phyloP scores from a whole-genome alignment of 2,888 invertebrate genomes.

The Metacarcinus magister region DNA sequence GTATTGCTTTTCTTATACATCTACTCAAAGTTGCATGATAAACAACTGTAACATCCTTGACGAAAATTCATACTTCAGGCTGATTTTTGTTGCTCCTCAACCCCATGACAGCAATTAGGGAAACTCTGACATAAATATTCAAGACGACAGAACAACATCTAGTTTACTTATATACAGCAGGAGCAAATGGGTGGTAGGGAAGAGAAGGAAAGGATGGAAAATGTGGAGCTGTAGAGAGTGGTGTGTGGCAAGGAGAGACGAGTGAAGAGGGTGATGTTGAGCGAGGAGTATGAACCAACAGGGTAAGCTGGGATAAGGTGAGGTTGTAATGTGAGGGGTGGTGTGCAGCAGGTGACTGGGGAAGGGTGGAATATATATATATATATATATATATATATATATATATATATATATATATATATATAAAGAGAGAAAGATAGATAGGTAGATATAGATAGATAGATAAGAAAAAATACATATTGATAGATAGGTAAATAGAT shows the following conservation, averaged over 20 bases:
- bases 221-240: neutral
- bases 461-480: too few relatives aligned
- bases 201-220: neutral
- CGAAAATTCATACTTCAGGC: neutral
- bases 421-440: too few relatives aligned
- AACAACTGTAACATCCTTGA: slow-evolving; percentile 2
- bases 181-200: neutral
- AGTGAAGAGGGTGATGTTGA: neutral
- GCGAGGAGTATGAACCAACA: neutral
- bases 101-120: neutral
- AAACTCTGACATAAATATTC: neutral
- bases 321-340: too few relatives aligned
- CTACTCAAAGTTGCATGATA: neutral
- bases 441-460: too few relatives aligned
- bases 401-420: too few relatives aligned
- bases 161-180: neutral
- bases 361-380: too few relatives aligned
- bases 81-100: neutral
- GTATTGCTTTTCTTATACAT: neutral
- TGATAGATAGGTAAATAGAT: too few relatives aligned
- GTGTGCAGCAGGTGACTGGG: too few relatives aligned
- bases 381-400: too few relatives aligned
- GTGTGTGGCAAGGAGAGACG: neutral
- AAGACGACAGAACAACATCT: neutral
- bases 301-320: too few relatives aligned